Base-by-base conservation (phyloP, 2,888 invertebrate genomes). In the Byasa hedistus region DNA sequence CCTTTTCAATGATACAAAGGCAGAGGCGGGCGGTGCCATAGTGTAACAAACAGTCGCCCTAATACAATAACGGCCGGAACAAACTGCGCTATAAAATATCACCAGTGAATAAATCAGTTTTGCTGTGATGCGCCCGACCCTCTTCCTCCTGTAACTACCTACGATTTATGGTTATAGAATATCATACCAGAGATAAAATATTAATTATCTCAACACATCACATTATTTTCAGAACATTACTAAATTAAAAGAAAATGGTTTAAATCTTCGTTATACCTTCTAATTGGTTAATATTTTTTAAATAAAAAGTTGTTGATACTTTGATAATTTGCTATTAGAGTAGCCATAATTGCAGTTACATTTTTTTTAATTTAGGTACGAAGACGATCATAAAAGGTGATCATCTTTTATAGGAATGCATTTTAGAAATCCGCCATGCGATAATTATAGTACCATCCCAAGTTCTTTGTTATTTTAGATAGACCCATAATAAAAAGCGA, bases 31-130 rank as follows among this genome's bases (percentile, higher is more conserved):
- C 77, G 77, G 61, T 62, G 61, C 73, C 74, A 80, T 77, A 71
- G 77, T 77, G 85, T 85, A 89, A 88, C 89, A 90, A 88, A 92
- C 90, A 88, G 91, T 85, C 87, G 90, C 92, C 92, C 92, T 93
- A 93, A 93, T 93, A 93, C 93, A 93, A 93, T 93, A 93, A 93
- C 93, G 92, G 92, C 89, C 93, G 92, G 93, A 93, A 93, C 93
- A 93, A 93, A 93, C 93, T 92, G 87, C 90, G 91, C 93, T 92
- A 93, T 93, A 93, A 93, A 93, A 93, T 93, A 93, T 93, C 92
- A 91, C 92, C 91, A 92, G 90, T 87, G 91, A 89, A 93, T 93
- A 93, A 93, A 93, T 93, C 93, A 93, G 92, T 84, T 88, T 84
- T 81, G 83, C 83, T 78, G 84, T 82, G 88, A 87, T 84, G 86